phyloP scores from a whole-genome alignment of 2,113 vertebrate species.

The Tragelaphus imberbis region DNA sequence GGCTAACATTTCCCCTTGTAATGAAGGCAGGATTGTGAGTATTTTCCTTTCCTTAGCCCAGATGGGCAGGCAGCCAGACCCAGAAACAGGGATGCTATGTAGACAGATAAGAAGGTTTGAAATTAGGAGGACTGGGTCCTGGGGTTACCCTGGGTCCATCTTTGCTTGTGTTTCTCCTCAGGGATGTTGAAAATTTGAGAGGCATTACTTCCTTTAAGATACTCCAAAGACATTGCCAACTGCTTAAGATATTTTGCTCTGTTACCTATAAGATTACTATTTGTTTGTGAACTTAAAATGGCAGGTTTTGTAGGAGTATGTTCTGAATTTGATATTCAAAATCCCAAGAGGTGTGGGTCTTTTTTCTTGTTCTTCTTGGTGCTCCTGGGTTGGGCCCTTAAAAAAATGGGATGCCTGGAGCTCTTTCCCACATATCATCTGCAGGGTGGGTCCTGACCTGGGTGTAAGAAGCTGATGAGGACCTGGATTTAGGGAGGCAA shows the following conservation, averaged over 20 bases:
- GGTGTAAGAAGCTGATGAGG: background rate
- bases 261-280: background rate
- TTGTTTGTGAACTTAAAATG: background rate
- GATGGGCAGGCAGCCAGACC: conserved; percentile 54
- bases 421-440: background rate
- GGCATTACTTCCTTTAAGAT: background rate
- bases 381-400: background rate
- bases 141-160: background rate
- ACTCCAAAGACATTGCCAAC: background rate
- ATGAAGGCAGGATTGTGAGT: conserved; percentile 49
- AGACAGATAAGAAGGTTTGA: conserved; percentile 21
- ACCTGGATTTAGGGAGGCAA: background rate
- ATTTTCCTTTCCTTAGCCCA: conserved; percentile 47
- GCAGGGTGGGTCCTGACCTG: background rate
- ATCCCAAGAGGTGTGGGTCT: background rate
- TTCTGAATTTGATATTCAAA: background rate
- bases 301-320: background rate
- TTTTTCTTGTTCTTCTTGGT: background rate
- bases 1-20: conserved; percentile 49
- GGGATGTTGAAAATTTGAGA: background rate
- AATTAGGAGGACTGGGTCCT: background rate
- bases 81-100: background rate
- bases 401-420: background rate
- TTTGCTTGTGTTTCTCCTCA: background rate
- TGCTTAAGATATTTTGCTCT: background rate